Conservation (phyloP, 1,140 invertebrate genomes). For the Acyrthosiphon pisum region DNA sequence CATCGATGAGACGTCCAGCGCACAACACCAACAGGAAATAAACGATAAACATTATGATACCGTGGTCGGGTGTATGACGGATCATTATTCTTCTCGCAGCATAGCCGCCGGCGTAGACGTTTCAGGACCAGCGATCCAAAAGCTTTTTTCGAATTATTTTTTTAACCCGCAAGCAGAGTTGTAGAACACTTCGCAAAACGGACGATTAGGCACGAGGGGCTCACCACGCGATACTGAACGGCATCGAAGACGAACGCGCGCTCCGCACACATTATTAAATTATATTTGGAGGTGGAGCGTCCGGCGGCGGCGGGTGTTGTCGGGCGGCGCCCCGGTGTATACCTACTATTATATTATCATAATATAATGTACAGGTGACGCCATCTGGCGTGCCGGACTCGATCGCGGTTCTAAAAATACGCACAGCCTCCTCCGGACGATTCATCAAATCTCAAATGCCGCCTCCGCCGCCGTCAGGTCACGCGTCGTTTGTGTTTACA, state of each 20-base stretch:
- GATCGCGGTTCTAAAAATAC: neutral
- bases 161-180: neutral
- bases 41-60: neutral
- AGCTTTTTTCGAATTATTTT: neutral
- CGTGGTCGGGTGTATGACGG: neutral
- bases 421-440: neutral
- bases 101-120: neutral
- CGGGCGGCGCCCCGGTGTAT: neutral
- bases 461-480: neutral
- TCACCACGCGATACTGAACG: neutral
- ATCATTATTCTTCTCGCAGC: neutral
- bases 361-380: neutral
- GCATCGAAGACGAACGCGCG: neutral
- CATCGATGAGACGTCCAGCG: neutral
- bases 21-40: neutral
- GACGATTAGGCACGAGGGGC: neutral
- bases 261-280: neutral
- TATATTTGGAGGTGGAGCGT: conserved; percentile 1
- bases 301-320: neutral
- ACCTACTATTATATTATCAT: neutral
- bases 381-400: neutral
- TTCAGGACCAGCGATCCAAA: neutral
- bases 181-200: neutral
- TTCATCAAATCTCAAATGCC: neutral
- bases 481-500: neutral